A percentile compares a stretch with the other conserved stretches of the same genome.
Conservation (phyloP, 1,140 invertebrate genomes). For the Pteromalus puparum region DNA sequence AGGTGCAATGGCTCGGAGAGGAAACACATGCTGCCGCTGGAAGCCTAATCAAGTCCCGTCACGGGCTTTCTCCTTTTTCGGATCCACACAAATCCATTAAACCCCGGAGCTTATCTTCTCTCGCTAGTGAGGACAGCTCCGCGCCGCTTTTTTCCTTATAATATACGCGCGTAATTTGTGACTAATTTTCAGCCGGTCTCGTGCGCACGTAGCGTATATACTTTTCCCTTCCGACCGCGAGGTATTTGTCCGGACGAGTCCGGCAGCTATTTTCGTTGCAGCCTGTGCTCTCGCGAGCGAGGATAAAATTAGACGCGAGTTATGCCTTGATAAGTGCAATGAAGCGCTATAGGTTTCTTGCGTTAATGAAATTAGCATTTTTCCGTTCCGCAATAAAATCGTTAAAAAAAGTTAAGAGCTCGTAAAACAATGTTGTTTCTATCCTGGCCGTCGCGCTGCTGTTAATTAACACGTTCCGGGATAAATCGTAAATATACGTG, state of each 20-base stretch:
- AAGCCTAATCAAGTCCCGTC: conserved; percentile 15
- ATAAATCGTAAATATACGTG: conserved; percentile 37
- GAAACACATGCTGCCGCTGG: not conserved
- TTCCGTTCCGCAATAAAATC: not conserved
- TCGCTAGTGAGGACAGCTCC: not conserved
- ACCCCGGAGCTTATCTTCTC: conserved; percentile 33
- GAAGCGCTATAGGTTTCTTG: not conserved
- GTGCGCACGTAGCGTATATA: too few relatives aligned
- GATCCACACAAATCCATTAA: conserved; percentile 48
- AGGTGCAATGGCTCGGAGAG: conserved; percentile 15
- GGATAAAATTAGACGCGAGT: not conserved
- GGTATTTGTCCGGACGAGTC: too few relatives aligned
- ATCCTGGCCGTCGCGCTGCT: not conserved
- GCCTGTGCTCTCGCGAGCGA: too few relatives aligned
- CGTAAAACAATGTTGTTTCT: conserved; percentile 44
- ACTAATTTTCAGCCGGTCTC: conserved; percentile 28
- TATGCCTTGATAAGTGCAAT: too few relatives aligned
- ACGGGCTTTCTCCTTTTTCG: conserved; percentile 55
- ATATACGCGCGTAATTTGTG: conserved; percentile 26
- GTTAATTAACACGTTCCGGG: conserved; percentile 44
- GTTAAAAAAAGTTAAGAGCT: conserved; percentile 1
- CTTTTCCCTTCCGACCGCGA: not conserved
- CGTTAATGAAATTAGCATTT: conserved; percentile 15
- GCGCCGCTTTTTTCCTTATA: conserved; percentile 2
- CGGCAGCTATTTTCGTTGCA: too few relatives aligned